Evolutionary conservation across 2,113 vertebrate genomes (phyloP), one percentile per base, ranked within the genome.

Genomic region (Hassar affinis): DNA sequence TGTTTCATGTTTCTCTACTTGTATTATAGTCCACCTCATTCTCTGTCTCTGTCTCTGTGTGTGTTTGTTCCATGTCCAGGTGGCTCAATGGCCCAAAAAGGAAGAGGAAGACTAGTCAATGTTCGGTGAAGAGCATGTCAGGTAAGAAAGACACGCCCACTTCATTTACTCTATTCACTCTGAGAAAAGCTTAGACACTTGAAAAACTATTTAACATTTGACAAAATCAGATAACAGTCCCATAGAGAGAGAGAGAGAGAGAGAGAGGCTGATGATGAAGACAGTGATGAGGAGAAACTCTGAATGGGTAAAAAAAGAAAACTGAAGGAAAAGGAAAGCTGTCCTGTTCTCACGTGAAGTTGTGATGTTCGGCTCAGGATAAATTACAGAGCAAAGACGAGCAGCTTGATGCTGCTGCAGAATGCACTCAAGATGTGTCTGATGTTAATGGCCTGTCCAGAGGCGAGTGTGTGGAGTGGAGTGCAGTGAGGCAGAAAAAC

Each of bases 41-140:
- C 38, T 79, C 38, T 85, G 51, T 76, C n/a, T 79, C 35, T 27
- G 62, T 66, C 66, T 15, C 33, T 20, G 49, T 42, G 87, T 88
- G 84, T n/a, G n/a, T n/a, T n/a, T n/a, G n/a, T n/a, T n/a, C n/a
- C n/a, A n/a, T n/a, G n/a, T n/a, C n/a, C 92, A 97, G 97, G 96
- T 97, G 97, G 95, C 97, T 96, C 95, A 96, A 98, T 99, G 97
- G 96, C 93, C 92, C 93, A 90, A 98, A 98, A 92, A 96, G 97
- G 94, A 98, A 98, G 94, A 97, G 97, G 93, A 98, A 98, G 95
- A 98, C 96, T 95, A 98, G 97, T 95, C 96, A 97, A 95, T 98
- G 97, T 97, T 96, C 97, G 94, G 93, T 98, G 95, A 99, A 98
- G 95, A 96, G 95, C 92, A 97, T 99, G 97, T 98, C 97, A 95